Percentiles rank a stretch among this genome's conserved stretches.
phyloP scores from a whole-genome alignment of 2,113 vertebrate species.

The Orcinus orca region DNA sequence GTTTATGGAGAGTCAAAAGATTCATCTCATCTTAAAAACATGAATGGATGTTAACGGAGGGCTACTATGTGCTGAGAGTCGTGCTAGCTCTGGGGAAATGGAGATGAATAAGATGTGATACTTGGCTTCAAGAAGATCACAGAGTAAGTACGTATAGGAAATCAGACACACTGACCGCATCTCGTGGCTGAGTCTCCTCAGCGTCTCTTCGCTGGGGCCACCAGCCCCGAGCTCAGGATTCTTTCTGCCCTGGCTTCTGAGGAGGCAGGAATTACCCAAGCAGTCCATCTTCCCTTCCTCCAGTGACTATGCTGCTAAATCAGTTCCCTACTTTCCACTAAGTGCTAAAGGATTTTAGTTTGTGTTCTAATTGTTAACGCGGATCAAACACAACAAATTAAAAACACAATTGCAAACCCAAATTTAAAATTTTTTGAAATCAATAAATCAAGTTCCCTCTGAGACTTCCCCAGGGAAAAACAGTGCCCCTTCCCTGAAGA shows the following conservation, averaged over 20 bases:
- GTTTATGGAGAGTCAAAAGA: neutral
- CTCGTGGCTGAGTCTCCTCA: neutral
- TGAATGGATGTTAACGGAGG: neutral
- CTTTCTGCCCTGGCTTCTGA: neutral
- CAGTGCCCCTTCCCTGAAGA: neutral
- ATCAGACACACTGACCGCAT: neutral
- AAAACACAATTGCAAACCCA: neutral
- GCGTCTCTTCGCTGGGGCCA: neutral
- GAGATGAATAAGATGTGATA: neutral
- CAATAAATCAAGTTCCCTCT: neutral
- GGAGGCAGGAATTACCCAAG: too few species aligned
- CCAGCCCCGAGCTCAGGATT: neutral
- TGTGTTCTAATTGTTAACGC: neutral
- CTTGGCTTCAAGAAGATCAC: neutral
- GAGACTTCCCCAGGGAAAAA: neutral
- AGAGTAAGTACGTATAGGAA: neutral
- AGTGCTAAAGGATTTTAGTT: neutral
- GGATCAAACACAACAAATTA: neutral
- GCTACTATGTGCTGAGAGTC: neutral
- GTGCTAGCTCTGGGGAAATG: neutral
- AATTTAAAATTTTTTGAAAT: neutral
- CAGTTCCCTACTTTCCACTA: neutral
- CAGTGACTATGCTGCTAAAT: neutral
- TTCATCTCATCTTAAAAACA: neutral
- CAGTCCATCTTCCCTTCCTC: neutral